These are phyloP conservation scores for Choloepus hoffmanni DNA, from an alignment of 2,113 vertebrate species.

Conservation along the genomic window DNA sequence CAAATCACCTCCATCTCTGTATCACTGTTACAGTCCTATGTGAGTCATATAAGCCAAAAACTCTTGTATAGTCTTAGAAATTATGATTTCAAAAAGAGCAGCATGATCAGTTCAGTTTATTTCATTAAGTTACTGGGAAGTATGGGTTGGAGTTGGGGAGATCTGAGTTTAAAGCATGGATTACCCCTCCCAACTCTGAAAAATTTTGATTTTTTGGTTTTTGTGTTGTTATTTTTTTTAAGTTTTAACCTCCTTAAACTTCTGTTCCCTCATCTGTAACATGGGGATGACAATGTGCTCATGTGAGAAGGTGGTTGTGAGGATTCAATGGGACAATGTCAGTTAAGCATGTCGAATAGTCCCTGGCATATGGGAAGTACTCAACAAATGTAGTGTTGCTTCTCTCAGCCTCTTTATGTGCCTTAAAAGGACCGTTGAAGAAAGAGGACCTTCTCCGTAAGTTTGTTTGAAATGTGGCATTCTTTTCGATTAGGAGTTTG, in stretches of 20 bases:
- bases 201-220: no score
- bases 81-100: not conserved
- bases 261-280: not conserved
- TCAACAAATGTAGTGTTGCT: not conserved
- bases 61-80: not conserved
- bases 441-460: not conserved
- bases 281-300: not conserved
- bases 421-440: not conserved
- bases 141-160: not conserved
- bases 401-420: not conserved
- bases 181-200: not conserved
- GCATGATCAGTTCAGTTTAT: not conserved
- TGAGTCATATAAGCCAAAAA: not conserved
- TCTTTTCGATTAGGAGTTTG: not conserved
- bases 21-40: not conserved
- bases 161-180: not conserved
- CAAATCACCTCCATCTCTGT: not conserved
- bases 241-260: not conserved
- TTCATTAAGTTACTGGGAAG: not conserved
- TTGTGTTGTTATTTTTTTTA: not conserved
- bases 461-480: not conserved
- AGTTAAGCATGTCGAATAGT: not conserved
- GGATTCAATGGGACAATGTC: not conserved
- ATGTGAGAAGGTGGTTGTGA: not conserved
- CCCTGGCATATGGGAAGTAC: not conserved